Percentiles rank a stretch among this genome's conserved stretches.
These are phyloP conservation scores for Actinia equina DNA, from an alignment of 64 coral and sea anemone species.

Conservation along the genomic window DNA sequence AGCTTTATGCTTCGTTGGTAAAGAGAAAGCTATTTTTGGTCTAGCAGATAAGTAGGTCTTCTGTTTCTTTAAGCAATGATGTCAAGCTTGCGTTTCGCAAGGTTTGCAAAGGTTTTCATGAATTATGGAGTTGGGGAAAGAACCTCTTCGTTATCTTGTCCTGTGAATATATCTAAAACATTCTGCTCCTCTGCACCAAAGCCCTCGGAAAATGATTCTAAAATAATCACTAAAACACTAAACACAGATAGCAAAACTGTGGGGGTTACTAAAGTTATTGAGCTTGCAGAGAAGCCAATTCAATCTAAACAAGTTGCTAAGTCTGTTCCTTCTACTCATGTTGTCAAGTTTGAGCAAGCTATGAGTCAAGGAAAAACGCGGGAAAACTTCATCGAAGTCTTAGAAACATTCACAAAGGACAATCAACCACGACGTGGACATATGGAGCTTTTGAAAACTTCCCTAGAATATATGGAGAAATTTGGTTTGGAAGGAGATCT, in stretches of 20 bases:
- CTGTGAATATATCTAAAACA: not conserved
- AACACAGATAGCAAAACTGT: not conserved
- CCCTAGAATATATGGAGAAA: conserved; percentile 69
- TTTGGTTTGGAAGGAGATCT: conserved; percentile 82
- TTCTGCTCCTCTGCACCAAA: not conserved
- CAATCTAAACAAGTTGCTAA: conserved; percentile 16
- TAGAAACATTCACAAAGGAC: conserved; percentile 60
- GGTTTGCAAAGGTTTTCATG: not conserved
- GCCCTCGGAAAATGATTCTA: not conserved
- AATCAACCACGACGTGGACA: conserved; percentile 64
- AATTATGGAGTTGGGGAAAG: not conserved
- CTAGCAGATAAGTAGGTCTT: not conserved
- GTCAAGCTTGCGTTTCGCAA: not conserved
- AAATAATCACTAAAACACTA: not conserved
- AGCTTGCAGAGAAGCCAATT: conserved; percentile 19
- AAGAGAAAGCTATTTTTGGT: too few species aligned
- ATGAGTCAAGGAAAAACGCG: conserved; percentile 43
- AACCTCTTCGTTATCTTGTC: not conserved
- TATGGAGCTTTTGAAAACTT: conserved; percentile 80
- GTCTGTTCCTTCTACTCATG: conserved; percentile 42
- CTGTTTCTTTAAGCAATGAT: not conserved
- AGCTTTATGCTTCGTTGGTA: not conserved
- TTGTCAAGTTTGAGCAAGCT: conserved; percentile 65
- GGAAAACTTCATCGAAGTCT: conserved; percentile 61
- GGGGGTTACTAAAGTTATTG: not conserved